A percentile compares a stretch with the other conserved stretches of the same genome.
These are phyloP conservation scores for Anastrepha obliqua DNA, from an alignment of 1,140 invertebrate species.

Conservation along the genomic window DNA sequence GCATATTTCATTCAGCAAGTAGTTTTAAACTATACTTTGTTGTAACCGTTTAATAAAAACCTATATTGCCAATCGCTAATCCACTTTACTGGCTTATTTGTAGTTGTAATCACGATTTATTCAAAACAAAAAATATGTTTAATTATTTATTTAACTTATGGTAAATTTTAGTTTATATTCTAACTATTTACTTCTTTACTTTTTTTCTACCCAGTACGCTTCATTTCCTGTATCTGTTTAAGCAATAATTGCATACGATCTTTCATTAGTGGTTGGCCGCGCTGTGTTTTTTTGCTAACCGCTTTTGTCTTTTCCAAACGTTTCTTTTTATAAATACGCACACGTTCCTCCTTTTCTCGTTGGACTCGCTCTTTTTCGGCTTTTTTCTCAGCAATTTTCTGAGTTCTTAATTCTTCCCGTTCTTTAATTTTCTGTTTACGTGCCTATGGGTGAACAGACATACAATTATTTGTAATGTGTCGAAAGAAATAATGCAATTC, in stretches of 20 bases:
- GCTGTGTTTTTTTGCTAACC: conserved; percentile 68
- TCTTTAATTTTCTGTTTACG: conserved; percentile 51
- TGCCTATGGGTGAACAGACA: neutral
- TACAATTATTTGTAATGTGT: too few species aligned
- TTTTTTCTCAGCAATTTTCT: conserved; percentile 53
- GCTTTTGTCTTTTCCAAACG: conserved; percentile 68
- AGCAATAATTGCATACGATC: conserved; percentile 71
- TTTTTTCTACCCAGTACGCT: conserved; percentile 50
- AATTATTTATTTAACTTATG: too few species aligned
- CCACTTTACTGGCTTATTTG: too few species aligned
- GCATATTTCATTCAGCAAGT: conserved; percentile 12
- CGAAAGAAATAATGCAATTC: neutral
- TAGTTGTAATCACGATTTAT: too few species aligned
- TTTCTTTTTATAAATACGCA: conserved; percentile 68
- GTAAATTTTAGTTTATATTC: too few species aligned
- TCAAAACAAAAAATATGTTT: too few species aligned
- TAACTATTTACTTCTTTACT: neutral
- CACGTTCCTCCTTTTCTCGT: conserved; percentile 65
- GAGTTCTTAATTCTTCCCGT: conserved; percentile 26
- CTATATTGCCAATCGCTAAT: neutral
- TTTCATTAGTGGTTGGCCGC: conserved; percentile 71
- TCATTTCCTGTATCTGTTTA: conserved; percentile 72
- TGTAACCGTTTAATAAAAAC: neutral
- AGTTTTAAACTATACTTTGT: neutral
- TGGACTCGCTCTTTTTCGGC: conserved; percentile 53